These are phyloP conservation scores for Sapajus apella DNA, from an alignment of 2,113 vertebrate species.

Conservation along the genomic window DNA sequence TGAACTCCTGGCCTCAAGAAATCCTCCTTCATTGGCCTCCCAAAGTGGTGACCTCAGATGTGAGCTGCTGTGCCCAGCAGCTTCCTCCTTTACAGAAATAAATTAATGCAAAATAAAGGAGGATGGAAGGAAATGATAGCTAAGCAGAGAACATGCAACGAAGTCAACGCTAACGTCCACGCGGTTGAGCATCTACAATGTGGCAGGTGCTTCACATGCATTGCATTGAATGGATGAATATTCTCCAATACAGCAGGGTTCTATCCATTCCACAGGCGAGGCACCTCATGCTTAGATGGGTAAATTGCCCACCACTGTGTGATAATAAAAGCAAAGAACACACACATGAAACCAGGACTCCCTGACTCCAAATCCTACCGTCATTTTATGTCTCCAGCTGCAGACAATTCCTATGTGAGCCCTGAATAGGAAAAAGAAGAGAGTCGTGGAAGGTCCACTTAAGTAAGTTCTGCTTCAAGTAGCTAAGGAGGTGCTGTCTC, in stretches of 20 bases:
- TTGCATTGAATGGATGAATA: background rate
- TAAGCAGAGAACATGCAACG: background rate
- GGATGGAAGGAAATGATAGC: background rate
- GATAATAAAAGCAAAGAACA: background rate
- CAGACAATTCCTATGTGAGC: background rate
- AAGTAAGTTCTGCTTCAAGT: background rate
- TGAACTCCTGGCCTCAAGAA: background rate
- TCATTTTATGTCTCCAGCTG: background rate
- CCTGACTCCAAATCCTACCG: background rate
- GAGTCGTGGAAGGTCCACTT: background rate
- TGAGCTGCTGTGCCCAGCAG: background rate
- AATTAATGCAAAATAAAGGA: background rate
- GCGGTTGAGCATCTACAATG: rapidly evolving
- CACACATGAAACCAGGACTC: background rate
- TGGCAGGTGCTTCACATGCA: background rate
- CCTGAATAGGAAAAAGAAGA: background rate
- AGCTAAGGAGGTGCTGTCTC: background rate
- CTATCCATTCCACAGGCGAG: background rate
- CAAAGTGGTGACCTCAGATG: background rate
- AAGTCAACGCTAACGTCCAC: rapidly evolving
- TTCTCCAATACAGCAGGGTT: rapidly evolving
- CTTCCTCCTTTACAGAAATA: constrained; percentile 18
- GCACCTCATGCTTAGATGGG: background rate
- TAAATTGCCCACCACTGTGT: background rate
- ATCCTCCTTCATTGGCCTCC: background rate